Evolutionary conservation across 2,888 invertebrate species (phyloP).

Genomic region (Thysanoteuthis rhombus): DNA sequence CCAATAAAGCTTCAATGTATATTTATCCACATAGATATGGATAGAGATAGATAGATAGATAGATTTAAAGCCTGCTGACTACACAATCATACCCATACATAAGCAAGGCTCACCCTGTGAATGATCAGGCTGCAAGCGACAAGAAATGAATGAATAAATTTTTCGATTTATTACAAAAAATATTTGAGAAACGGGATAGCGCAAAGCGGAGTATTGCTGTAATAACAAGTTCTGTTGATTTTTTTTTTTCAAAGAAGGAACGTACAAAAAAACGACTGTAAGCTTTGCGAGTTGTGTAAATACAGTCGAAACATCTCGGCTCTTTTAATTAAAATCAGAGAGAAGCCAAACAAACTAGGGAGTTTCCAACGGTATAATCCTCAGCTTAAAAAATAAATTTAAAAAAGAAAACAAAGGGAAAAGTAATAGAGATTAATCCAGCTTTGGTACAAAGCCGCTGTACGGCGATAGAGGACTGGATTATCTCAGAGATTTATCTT

Average conservation of each 20-base stretch:
- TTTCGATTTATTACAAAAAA: too few relatives aligned
- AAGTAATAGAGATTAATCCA: not conserved
- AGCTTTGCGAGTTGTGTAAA: not conserved
- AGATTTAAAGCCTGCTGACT: too few relatives aligned
- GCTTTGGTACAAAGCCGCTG: not conserved
- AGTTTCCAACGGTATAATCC: not conserved
- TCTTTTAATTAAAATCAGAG: not conserved
- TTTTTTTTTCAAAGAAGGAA: not conserved
- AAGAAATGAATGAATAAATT: too few relatives aligned
- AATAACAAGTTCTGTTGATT: not conserved
- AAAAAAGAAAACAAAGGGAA: not conserved
- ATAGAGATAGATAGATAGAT: too few relatives aligned
- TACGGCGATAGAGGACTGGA: not conserved
- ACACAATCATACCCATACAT: too few relatives aligned
- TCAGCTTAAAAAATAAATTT: not conserved
- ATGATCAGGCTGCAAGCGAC: too few relatives aligned
- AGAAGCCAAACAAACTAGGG: not conserved
- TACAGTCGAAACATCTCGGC: not conserved
- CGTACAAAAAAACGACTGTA: not conserved
- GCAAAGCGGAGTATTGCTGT: too few relatives aligned
- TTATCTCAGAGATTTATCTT: not conserved
- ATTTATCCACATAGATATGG: too few relatives aligned
- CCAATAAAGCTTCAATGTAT: too few relatives aligned
- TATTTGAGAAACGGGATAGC: too few relatives aligned
- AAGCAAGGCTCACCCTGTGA: too few relatives aligned